Base-by-base conservation (phyloP, 2,888 invertebrate genomes). In the Diarsia brunnea region DNA sequence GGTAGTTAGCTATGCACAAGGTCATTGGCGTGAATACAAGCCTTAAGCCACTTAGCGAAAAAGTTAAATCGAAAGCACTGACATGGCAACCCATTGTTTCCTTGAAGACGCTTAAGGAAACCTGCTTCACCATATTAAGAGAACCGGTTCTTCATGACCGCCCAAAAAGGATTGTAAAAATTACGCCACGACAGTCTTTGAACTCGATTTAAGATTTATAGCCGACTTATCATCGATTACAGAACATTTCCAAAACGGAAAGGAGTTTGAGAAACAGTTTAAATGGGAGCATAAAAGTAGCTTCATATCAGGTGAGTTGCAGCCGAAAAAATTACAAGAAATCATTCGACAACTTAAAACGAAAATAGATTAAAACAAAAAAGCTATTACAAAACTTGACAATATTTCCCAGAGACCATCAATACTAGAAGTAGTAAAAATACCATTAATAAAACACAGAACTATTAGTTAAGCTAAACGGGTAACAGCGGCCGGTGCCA, bases 31-130 rank as follows among this genome's bases (percentile, higher is more conserved):
- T n/a, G n/a, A n/a, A n/a, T n/a, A n/a, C n/a, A n/a, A n/a, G n/a
- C n/a, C 65, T 79, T 53, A 49, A 82, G 65, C 21, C 58, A 82
- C 78, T 82, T 53, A 82, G 45, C n/a, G 12, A 69, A 76, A 68
- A 58, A 67, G 14, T 55, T 31, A 45, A 63, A n/a, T 14, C n/a
- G 43, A 63, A 63, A 64, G 53, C 45, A 58, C 58, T 7, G 47
- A 27, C 58, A 65, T 60, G 47, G 47, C 64, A 63, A 64, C 55
- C 45, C 81, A 73, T 81, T 81, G 69, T 60, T 73, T 66, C 43
- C 24, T 71, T 69, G 21, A 16, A 51, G 58, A 63, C 58, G n/a
- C 47, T 67, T 60, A 81, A 27, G 58, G 51, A 53, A 80, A 65
- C 55, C n/a, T 16, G 43, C 14, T n/a, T 38, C 11, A 31, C 49